Base-by-base conservation (phyloP, 2,797 vertebrate species). In the Chelidonichthys spinosus region DNA sequence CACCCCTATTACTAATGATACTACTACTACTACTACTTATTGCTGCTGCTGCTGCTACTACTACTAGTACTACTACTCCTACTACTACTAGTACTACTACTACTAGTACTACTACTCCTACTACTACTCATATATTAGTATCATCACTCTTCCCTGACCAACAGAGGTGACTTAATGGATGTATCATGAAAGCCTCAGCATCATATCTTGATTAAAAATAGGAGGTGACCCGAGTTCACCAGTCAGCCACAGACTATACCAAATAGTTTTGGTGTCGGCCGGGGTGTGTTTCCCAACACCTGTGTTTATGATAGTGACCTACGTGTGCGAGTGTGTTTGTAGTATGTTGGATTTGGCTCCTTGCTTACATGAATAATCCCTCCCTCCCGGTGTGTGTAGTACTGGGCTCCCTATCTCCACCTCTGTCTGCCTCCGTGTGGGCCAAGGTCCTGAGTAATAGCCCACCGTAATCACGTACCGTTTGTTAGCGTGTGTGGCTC, bases 401-500 rank as follows among this genome's bases (percentile, higher is more conserved):
- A 50, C 36, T 68, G 53, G 44, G 40, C 52, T 72, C 63, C 63
- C 69, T 77, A 77, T 81, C 81, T 81, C 11, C 58, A 72, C 76
- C 67, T 74, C 67, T 32, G 75, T 85, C 64, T 81, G 81, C 78
- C 47, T 83, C 47, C 69, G 63, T 82, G 76, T 70, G 69, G 85
- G 78, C 74, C 85, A 80, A 74, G 64, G 76, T 76, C 84, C 70
- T 81, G 82, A 85, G 90, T 92, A 93, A 91, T 87, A 85, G 79
- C 83, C 79, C 65, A 61, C 74, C 76, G 83, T 90, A 92, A 90
- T 93, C 89, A 87, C 77, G 70, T 32, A 63, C 66, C 36, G 85
- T 93, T 94, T 94, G 91, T 90, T 92, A 87, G 87, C 88, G 87
- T 93, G 92, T 91, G 89, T 86, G 76, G 78, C 87, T 84, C 75